phyloP scores from a whole-genome alignment of 2,113 vertebrate species.

The Gadus chalcogrammus region DNA sequence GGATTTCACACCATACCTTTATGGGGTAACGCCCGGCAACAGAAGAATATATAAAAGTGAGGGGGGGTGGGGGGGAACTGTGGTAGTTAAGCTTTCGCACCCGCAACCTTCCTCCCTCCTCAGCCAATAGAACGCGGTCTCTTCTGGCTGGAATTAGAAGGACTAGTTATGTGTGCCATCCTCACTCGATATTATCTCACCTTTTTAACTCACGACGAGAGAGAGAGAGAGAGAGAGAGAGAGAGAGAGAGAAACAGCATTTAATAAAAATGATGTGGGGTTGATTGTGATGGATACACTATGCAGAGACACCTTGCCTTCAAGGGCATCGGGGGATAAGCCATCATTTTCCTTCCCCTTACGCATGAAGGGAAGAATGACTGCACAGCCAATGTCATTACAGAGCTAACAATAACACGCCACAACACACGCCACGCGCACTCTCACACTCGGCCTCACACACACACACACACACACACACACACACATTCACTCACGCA shows the following conservation, averaged over 20 bases:
- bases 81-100: constrained; percentile 55
- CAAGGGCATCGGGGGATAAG: constrained; percentile 75
- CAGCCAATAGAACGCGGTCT: constrained; percentile 38
- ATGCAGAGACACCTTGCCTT: constrained; percentile 73
- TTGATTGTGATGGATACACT: constrained; percentile 80
- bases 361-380: constrained; percentile 63
- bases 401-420: constrained; percentile 54
- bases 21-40: constrained; percentile 54
- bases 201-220: constrained; percentile 65
- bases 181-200: constrained; percentile 57
- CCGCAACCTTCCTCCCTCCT: constrained; percentile 64
- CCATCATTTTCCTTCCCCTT: constrained; percentile 71
- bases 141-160: constrained; percentile 63
- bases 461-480: too few relatives aligned
- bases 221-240: too few relatives aligned
- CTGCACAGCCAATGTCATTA: constrained; percentile 69
- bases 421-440: background rate
- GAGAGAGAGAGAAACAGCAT: constrained; percentile 41
- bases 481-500: too few relatives aligned
- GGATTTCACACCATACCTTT: constrained; percentile 66
- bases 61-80: constrained; percentile 36
- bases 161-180: constrained; percentile 50
- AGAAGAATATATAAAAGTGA: constrained; percentile 59
- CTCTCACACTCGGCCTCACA: too few relatives aligned
- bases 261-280: constrained; percentile 75